A percentile compares a stretch with the other conserved stretches of the same genome.
Evolutionary conservation across 2,113 vertebrate genomes (phyloP).

Genomic region (Australoheros scitulus): DNA sequence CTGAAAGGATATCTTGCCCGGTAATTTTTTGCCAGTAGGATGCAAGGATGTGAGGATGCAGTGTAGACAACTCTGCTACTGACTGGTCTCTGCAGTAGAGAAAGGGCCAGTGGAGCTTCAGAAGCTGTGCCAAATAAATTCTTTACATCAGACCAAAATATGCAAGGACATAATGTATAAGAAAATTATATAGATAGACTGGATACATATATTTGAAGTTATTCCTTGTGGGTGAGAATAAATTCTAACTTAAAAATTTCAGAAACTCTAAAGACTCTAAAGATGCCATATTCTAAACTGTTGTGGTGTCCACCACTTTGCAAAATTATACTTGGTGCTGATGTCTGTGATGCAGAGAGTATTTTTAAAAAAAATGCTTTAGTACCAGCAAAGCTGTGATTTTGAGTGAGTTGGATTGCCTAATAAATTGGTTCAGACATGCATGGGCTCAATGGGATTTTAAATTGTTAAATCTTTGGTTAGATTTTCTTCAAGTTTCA

Average conservation of each 20-base stretch:
- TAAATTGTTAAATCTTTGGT: not conserved
- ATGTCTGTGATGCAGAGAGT: not conserved
- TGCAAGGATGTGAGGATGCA: constrained; percentile 12
- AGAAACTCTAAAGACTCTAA: not conserved
- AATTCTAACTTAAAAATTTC: not conserved
- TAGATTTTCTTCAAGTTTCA: not conserved
- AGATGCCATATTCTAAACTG: not conserved
- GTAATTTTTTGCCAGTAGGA: constrained; percentile 10
- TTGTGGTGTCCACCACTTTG: not conserved
- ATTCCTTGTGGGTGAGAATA: not conserved
- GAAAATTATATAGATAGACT: not conserved
- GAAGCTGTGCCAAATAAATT: constrained; percentile 22
- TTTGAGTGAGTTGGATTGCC: not conserved
- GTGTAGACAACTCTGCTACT: constrained; percentile 29
- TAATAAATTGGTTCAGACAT: not conserved
- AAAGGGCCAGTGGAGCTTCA: constrained; percentile 14
- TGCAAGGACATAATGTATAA: not conserved
- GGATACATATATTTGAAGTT: not conserved
- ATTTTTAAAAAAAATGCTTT: not conserved
- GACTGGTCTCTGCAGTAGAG: constrained; percentile 15
- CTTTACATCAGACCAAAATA: constrained; percentile 29
- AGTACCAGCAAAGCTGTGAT: not conserved
- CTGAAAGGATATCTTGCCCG: constrained; percentile 14
- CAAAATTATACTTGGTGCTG: not conserved
- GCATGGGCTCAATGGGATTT: no score